Percentiles rank a stretch among this genome's conserved stretches.
Conservation (phyloP, 1,140 invertebrate species). For the Drosophila kurseongensis region DNA sequence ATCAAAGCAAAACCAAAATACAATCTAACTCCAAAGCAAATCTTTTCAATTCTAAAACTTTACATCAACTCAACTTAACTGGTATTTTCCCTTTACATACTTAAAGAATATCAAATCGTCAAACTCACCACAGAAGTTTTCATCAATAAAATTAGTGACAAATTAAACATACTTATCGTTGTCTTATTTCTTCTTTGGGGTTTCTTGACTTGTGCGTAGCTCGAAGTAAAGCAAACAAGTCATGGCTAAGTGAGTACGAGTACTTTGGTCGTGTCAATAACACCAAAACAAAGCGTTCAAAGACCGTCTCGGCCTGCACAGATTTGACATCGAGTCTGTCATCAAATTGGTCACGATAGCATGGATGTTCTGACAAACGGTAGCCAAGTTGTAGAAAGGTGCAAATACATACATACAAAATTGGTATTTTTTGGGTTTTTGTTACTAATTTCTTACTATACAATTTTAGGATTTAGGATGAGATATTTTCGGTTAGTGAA, state of each 20-base stretch:
- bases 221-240: constrained; percentile 21
- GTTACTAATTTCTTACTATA: no score
- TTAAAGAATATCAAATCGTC: constrained; percentile 45
- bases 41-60: constrained; percentile 39
- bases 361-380: constrained; percentile 38
- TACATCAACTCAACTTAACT: constrained; percentile 24
- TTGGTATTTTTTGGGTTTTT: no score
- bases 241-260: constrained; percentile 34
- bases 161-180: constrained; percentile 17
- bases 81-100: constrained; percentile 45
- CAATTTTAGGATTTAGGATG: no score
- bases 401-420: neutral
- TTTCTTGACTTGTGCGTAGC: neutral
- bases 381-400: neutral
- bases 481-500: no score
- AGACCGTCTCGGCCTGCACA: constrained; percentile 41
- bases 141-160: constrained; percentile 42
- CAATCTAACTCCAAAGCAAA: constrained; percentile 19
- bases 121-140: constrained; percentile 25
- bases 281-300: constrained; percentile 62
- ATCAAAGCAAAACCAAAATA: constrained; percentile 48
- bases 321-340: constrained; percentile 27
- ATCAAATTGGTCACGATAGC: constrained; percentile 20
- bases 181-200: constrained; percentile 7
- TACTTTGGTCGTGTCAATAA: constrained; percentile 59